Conservation (phyloP, 2,113 vertebrate species). For the Elgaria multicarinata region DNA sequence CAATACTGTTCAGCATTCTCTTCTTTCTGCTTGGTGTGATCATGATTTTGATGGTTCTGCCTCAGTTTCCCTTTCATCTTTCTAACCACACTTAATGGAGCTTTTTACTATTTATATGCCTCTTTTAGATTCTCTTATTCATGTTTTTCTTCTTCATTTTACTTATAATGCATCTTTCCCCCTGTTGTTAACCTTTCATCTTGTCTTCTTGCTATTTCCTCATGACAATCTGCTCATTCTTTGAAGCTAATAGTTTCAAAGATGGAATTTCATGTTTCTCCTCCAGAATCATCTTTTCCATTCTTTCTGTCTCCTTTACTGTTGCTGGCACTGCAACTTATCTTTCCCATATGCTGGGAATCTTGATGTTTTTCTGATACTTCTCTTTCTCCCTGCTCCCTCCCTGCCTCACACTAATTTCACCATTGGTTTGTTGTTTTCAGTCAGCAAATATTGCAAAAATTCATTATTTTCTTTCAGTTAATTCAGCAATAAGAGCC, state of each 20-base stretch:
- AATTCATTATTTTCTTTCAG: too few relatives aligned
- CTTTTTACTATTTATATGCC: neutral
- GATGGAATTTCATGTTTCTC: neutral
- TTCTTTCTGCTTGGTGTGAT: neutral
- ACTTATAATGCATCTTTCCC: neutral
- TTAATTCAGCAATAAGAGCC: too few relatives aligned
- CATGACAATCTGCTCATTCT: neutral
- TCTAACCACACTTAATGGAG: neutral
- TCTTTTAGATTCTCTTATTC: neutral
- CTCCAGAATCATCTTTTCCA: neutral
- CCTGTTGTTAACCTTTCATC: neutral
- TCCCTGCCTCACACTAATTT: neutral
- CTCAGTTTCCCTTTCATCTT: neutral
- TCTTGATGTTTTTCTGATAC: neutral
- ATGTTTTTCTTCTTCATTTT: neutral
- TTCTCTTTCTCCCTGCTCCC: neutral
- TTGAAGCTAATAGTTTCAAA: neutral
- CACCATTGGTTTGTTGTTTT: neutral
- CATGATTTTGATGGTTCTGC: neutral
- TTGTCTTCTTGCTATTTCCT: neutral
- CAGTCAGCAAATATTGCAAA: neutral
- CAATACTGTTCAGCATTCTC: neutral
- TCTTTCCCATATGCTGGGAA: neutral
- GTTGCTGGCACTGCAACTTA: too few relatives aligned
- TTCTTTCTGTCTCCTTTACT: neutral